A percentile compares a stretch with the other conserved stretches of the same genome.
Evolutionary conservation across 1,140 invertebrate genomes (phyloP).

Genomic region (Heliconius hewitsoni): DNA sequence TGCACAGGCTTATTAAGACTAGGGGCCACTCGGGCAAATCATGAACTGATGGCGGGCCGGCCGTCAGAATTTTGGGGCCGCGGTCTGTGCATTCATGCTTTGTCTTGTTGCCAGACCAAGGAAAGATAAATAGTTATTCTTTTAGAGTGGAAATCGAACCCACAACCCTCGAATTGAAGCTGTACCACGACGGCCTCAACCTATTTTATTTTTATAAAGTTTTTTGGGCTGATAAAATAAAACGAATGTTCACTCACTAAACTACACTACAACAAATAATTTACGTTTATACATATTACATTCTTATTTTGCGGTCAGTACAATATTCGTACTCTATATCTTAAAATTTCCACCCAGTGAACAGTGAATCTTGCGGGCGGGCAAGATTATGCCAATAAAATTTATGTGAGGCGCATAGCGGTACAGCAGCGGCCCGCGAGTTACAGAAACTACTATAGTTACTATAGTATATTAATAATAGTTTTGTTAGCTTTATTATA

Average conservation of each 20-base stretch:
- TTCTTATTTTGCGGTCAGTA: slow-evolving; percentile 54
- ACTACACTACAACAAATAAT: no score
- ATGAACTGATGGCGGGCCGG: no score
- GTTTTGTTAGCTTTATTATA: neutral
- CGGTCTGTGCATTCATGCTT: no score
- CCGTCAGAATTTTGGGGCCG: no score
- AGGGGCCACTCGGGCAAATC: no score
- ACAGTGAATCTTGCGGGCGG: slow-evolving; percentile 75
- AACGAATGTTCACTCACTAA: no score
- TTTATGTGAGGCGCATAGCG: slow-evolving; percentile 65
- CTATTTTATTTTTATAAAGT: no score
- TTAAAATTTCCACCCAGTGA: slow-evolving; percentile 80
- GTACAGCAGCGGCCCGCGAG: slow-evolving; percentile 26
- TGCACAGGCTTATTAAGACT: no score
- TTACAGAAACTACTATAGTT: slow-evolving; percentile 1
- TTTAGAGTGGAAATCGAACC: neutral
- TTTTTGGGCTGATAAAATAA: no score
- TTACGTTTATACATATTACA: no score
- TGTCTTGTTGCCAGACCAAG: no score
- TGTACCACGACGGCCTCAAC: neutral
- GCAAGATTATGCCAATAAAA: slow-evolving; percentile 76
- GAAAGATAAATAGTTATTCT: neutral
- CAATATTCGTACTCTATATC: slow-evolving; percentile 61
- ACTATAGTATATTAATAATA: neutral
- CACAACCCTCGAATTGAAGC: neutral